Percentiles rank a stretch among this genome's conserved stretches.
Evolutionary conservation across 2,113 vertebrate species (phyloP).

Genomic region (Polypterus senegalus): DNA sequence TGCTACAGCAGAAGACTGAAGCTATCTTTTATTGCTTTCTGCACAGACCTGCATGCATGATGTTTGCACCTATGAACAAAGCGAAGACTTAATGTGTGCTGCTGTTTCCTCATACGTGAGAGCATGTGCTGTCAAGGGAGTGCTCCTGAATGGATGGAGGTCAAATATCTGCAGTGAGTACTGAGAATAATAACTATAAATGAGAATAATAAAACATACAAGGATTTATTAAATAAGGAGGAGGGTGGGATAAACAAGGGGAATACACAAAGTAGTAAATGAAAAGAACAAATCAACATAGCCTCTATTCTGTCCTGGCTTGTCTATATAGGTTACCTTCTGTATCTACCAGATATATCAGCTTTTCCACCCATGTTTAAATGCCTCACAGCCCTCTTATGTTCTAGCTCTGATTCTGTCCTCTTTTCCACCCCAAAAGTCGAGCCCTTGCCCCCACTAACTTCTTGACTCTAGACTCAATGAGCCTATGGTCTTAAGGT

Average conservation of each 20-base stretch:
- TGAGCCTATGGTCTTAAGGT: too few relatives aligned
- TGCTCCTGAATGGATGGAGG: conserved; percentile 7
- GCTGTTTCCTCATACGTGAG: conserved; percentile 11
- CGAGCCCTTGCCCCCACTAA: too few relatives aligned
- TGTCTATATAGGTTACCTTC: too few relatives aligned
- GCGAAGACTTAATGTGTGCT: conserved; percentile 14
- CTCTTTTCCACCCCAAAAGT: too few relatives aligned
- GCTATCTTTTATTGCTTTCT: not conserved
- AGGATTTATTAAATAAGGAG: too few relatives aligned
- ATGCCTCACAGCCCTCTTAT: too few relatives aligned
- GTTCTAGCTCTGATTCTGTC: too few relatives aligned
- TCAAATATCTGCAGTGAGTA: conserved; percentile 12
- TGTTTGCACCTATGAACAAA: conserved; percentile 12
- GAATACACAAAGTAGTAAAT: not conserved
- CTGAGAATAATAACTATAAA: not conserved
- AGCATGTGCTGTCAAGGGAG: conserved; percentile 11
- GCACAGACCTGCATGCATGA: conserved; percentile 15
- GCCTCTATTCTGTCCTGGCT: too few relatives aligned
- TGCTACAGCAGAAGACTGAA: not conserved
- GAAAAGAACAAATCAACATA: not conserved
- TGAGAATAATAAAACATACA: too few relatives aligned
- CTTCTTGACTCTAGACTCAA: too few relatives aligned
- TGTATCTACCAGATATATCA: too few relatives aligned
- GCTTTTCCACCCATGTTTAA: not conserved
- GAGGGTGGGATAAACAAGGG: too few relatives aligned